Evolutionary conservation across 2,113 vertebrate genomes (phyloP).

Genomic region (Phaethon lepturus): DNA sequence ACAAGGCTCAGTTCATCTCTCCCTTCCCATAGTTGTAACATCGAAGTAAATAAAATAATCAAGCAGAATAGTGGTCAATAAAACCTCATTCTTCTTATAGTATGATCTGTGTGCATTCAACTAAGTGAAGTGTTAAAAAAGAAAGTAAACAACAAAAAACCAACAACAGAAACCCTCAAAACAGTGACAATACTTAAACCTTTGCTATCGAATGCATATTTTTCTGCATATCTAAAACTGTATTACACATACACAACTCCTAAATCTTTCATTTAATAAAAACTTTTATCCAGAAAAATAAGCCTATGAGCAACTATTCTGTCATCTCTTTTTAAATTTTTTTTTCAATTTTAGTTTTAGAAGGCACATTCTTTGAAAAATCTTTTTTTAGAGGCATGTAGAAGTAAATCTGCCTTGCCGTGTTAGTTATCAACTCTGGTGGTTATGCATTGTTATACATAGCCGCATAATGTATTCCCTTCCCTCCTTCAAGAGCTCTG

Average conservation of each 20-base stretch:
- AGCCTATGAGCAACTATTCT: not conserved
- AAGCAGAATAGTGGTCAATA: not conserved
- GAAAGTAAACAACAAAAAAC: not conserved
- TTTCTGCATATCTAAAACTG: not conserved
- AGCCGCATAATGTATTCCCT: not conserved
- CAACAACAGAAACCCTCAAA: not conserved
- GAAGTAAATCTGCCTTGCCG: not conserved
- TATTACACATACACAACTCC: not conserved
- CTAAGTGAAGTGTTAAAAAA: not conserved
- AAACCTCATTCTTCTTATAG: not conserved
- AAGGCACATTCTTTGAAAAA: not conserved
- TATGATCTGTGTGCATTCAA: not conserved
- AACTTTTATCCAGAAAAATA: not conserved
- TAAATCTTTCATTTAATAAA: not conserved
- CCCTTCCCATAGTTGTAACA: not conserved
- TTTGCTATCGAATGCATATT: not conserved
- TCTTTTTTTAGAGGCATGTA: rapidly evolving
- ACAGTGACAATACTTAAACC: not conserved
- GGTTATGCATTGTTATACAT: not conserved
- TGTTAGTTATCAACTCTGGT: not conserved
- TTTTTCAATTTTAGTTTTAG: not conserved
- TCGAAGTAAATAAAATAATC: not conserved
- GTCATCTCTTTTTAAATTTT: not conserved
- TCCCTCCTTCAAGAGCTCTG: not conserved
- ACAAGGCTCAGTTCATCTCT: not conserved